Evolutionary conservation across 1,140 invertebrate genomes (phyloP).

Genomic region (Drosophila quadrilineata): DNA sequence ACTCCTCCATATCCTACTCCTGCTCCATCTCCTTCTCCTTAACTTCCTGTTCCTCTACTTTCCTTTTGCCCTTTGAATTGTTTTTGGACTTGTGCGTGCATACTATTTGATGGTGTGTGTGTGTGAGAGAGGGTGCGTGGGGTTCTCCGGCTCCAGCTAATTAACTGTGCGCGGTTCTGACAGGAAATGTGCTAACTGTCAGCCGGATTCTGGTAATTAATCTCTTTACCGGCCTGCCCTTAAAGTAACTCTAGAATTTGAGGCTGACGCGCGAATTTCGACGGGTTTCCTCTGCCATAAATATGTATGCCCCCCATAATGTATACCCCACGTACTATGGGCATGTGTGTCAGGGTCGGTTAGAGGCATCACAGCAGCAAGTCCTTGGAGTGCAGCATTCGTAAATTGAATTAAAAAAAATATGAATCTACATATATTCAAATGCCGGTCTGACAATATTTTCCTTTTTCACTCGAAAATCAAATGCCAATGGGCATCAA

Average conservation of each 20-base stretch:
- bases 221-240: conserved; percentile 62
- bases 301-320: too few species aligned
- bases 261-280: conserved; percentile 44
- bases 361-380: neutral
- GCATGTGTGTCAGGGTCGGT: conserved; percentile 63
- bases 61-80: neutral
- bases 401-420: conserved; percentile 33
- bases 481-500: conserved; percentile 13
- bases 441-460: conserved; percentile 34
- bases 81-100: too few species aligned
- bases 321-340: too few species aligned
- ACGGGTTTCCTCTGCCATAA: conserved; percentile 26
- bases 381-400: conserved; percentile 43
- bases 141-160: conserved; percentile 36
- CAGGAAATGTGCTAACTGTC: conserved; percentile 71
- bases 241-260: conserved; percentile 28
- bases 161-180: conserved; percentile 49
- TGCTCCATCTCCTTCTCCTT: neutral
- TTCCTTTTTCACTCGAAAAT: conserved; percentile 45
- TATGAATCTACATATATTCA: conserved; percentile 4
- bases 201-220: conserved; percentile 73
- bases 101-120: neutral
- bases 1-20: neutral
- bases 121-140: neutral
- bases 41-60: neutral